Evolutionary conservation across 2,797 vertebrate species (phyloP), one percentile per base, ranked within the genome.

Genomic region (Alca torda): DNA sequence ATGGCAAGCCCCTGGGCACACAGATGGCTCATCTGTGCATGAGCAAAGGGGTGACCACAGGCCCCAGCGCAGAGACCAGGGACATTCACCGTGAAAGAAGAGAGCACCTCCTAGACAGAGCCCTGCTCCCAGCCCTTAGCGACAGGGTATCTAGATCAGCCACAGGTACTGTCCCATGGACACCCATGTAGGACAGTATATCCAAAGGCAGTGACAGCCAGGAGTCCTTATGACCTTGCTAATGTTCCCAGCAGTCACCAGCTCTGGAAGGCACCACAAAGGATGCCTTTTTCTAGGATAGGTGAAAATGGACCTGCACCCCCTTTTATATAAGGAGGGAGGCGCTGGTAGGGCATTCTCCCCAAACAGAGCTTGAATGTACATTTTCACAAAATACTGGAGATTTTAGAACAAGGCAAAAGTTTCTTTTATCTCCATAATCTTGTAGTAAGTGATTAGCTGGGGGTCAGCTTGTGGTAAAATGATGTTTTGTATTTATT

Each of bases 81-180:
- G 3, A 33, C 26, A 6, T 11, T 10, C 21, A 60, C 41, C 63
- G 45, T 0, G 1, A 43, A 31, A 54, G 24, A 59, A 78, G 35
- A 31, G 11, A 60, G 2, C 18, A 39, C 5, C 11, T 74, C 28
- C 19, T 30, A 16, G 35, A 20, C 18, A 69, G 67, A 79, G 26
- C 6, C 33, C 67, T 54, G 15, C 1, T 2, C 74, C 57, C 30
- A 45, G 16, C 16, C 20, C 25, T 59, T 30, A 65, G 30, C 0
- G 0, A 37, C 4, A 74, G 46, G 37, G 35, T n/a, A 26, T 35
- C 24, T 35, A 46, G 15, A 35, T 30, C 46, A 48, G 30, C 21
- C 51, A 30, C 9, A 39, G 6, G 13, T 25, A 33, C 9, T 17
- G 13, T n/a, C 37, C 41, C 1, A 0, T 18, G 33, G 11, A 15